These are phyloP conservation scores for Lycaon pictus DNA, from an alignment of 2,113 vertebrate genomes.

Conservation along the genomic window DNA sequence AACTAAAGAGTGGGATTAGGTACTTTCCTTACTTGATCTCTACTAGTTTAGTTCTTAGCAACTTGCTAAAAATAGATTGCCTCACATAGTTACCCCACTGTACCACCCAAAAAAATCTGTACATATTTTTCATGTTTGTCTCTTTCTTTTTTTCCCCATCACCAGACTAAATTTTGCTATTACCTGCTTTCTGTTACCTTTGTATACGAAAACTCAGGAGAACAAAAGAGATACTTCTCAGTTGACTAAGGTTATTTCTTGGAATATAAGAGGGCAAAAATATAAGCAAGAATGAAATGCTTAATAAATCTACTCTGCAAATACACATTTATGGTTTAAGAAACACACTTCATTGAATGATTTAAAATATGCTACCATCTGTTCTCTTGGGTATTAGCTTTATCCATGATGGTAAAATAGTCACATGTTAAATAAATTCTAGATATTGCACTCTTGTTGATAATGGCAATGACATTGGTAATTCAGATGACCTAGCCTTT, in stretches of 20 bases:
- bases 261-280: not conserved
- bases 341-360: conserved; percentile 67
- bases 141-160: not conserved
- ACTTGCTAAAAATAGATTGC: not conserved
- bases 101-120: not conserved
- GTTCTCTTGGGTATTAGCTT: conserved; percentile 56
- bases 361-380: conserved; percentile 73
- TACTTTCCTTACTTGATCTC: not conserved
- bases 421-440: conserved; percentile 57
- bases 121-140: not conserved
- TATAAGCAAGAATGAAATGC: conserved; percentile 48
- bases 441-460: not conserved
- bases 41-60: not conserved
- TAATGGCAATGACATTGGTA: conserved; percentile 21
- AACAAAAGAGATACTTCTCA: not conserved
- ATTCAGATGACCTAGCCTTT: conserved; percentile 22
- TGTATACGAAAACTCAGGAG: not conserved
- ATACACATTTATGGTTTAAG: conserved; percentile 48
- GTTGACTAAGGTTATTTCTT: not conserved
- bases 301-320: not conserved
- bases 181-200: conserved; percentile 11
- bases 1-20: not conserved
- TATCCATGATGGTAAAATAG: conserved; percentile 63
- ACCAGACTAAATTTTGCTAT: not conserved
- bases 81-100: not conserved